Evolutionary conservation across 37 sponge, comb jelly and placozoan genomes (phyloP), one percentile per base, ranked within the genome.

Genomic region (Mnemiopsis leidyi): DNA sequence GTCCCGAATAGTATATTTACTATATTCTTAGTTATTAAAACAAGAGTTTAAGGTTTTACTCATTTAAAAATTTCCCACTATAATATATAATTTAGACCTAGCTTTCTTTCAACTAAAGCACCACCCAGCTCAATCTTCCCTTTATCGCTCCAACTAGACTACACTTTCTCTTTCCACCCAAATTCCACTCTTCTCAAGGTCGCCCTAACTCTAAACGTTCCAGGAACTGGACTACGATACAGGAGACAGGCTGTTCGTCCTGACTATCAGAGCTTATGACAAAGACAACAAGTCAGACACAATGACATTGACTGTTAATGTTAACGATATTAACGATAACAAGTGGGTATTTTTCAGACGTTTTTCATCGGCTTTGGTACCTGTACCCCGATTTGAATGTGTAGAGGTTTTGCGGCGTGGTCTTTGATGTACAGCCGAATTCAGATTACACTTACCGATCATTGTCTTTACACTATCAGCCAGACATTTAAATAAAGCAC

Each of bases 261-360:
- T 85, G 90, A 37, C 23, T 13, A 85, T 85, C 33, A 23, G 61
- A n/a, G 90, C 90, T 3, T 85, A 40, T 25, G 90, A 85, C 48
- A 39, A 9, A n/a, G 90, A 38, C 24, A 21, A 85, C 39, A 85
- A 85, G 21, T 40, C 90, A 23, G 90, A 35, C 36, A 38, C 40
- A 0, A 36, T 85, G 90, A 13, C 26, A 0, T 40, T 85, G 23
- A 85, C 90, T 23, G 61, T 85, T 3, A 85, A 39, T 39, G 61
- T 85, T 32, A 85, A 28, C 36, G 90, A 85, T 25, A 85, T 40
- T n/a, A 85, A 85, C 23, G 90, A 85, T 40, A 36, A 85, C 90
- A 38, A 85, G 90, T 85, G 36, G 39, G 90, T 1, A 61, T 13
- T 77, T 34, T 32, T 32, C 16, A 20, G 31, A 30, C 35, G 23